Evolutionary conservation across 2,888 invertebrate genomes (phyloP).

Genomic region (Caenorhabditis sp.): DNA sequence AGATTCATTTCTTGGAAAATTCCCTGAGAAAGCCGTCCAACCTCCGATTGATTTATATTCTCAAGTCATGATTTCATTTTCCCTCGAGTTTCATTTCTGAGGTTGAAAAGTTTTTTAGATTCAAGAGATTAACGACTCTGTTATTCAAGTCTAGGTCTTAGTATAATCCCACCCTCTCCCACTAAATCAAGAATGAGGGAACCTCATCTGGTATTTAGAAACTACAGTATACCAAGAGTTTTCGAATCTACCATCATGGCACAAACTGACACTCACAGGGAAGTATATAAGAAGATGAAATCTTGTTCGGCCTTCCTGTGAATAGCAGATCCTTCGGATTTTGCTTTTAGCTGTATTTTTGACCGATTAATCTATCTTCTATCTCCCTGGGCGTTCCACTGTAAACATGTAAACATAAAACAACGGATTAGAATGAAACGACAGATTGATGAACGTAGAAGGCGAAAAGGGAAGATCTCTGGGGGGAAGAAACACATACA

Average conservation of each 20-base stretch:
- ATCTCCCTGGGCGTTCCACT: constrained; percentile 33
- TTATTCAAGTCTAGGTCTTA: too few species aligned
- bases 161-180: too few species aligned
- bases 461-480: constrained; percentile 13
- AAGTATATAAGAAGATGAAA: constrained; percentile 17
- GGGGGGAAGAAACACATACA: constrained; percentile 23
- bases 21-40: too few species aligned
- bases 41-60: too few species aligned
- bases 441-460: constrained; percentile 22
- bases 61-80: too few species aligned
- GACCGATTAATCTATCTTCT: constrained; percentile 29
- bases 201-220: too few species aligned
- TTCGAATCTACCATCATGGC: background rate
- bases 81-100: too few species aligned
- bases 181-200: too few species aligned
- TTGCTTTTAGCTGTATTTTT: constrained; percentile 15
- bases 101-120: too few species aligned
- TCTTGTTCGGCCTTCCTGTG: background rate
- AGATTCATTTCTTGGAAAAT: too few species aligned
- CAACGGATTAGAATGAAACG: constrained; percentile 36
- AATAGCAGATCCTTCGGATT: constrained; percentile 14
- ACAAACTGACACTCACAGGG: constrained; percentile 6
- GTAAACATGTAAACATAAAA: constrained; percentile 41
- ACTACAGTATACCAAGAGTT: background rate
- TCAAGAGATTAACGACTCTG: too few species aligned